These are phyloP conservation scores for Aleiodes alternator DNA, from an alignment of 2,888 invertebrate genomes.

Conservation along the genomic window DNA sequence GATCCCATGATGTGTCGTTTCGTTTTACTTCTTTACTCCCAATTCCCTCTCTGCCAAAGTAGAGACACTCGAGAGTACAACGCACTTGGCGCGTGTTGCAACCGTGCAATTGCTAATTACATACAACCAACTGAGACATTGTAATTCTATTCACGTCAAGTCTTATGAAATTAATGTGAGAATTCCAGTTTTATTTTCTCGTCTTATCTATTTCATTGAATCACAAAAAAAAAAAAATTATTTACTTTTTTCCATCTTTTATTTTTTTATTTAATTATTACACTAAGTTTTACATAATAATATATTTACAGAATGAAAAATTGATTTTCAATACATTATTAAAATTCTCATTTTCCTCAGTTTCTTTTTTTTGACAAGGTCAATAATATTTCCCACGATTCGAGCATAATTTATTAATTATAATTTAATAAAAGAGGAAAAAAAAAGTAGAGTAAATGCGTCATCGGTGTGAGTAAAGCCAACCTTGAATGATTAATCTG, in stretches of 20 bases:
- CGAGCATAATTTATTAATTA: neutral
- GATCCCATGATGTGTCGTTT: constrained; percentile 68
- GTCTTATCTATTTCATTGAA: constrained; percentile 2
- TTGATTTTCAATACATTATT: constrained; percentile 7
- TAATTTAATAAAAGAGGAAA: neutral
- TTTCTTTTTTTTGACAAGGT: neutral
- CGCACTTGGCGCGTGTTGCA: constrained; percentile 60
- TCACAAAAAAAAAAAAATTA: too few species aligned
- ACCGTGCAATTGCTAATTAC: constrained; percentile 68
- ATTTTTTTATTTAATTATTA: constrained; percentile 22
- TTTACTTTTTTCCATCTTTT: neutral
- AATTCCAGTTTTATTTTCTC: constrained; percentile 3
- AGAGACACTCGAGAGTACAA: constrained; percentile 7
- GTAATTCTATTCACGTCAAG: constrained; percentile 12
- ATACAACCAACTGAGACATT: constrained; percentile 48
- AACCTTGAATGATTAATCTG: constrained; percentile 27
- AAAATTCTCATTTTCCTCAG: neutral
- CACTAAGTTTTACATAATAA: constrained; percentile 13
- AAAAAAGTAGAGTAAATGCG: constrained; percentile 6
- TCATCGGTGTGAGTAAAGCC: neutral
- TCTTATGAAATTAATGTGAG: constrained; percentile 32
- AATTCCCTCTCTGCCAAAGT: neutral
- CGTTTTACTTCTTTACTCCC: constrained; percentile 35
- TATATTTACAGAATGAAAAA: constrained; percentile 22
- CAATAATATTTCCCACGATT: constrained; percentile 21